These are phyloP conservation scores for Trogon surrucura DNA, from an alignment of 2,113 vertebrate genomes.

Conservation along the genomic window DNA sequence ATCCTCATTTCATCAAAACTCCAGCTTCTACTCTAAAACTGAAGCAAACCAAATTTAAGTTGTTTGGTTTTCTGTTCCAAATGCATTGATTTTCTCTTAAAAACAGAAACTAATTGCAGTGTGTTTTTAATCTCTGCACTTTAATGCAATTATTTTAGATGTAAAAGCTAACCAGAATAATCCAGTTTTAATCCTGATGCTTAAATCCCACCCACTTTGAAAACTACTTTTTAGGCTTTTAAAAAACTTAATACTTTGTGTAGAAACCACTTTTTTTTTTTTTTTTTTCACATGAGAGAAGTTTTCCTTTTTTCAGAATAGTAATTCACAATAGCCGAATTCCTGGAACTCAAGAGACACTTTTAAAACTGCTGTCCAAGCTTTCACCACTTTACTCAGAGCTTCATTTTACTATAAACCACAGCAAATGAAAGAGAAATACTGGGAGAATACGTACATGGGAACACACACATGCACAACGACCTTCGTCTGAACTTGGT, in stretches of 20 bases:
- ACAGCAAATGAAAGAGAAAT: background rate
- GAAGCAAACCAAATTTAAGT: background rate
- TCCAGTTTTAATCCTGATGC: background rate
- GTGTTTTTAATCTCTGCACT: background rate
- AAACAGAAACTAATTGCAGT: background rate
- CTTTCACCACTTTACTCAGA: background rate
- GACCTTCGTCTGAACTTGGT: slow-evolving; percentile 7
- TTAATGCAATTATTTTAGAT: background rate
- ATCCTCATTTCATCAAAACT: background rate
- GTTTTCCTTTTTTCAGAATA: background rate
- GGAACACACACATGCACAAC: background rate
- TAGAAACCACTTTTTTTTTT: background rate
- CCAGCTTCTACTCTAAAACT: background rate
- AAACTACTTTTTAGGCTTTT: background rate
- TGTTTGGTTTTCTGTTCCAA: background rate
- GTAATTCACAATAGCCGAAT: background rate
- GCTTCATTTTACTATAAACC: background rate
- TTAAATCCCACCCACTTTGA: background rate
- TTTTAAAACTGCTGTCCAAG: background rate
- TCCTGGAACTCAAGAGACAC: background rate
- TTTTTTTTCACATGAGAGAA: background rate
- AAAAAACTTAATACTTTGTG: background rate
- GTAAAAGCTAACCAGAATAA: background rate
- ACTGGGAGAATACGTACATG: background rate
- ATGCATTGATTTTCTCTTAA: background rate